phyloP scores from a whole-genome alignment of 2,113 vertebrate genomes.

The Electrona antarctica region DNA sequence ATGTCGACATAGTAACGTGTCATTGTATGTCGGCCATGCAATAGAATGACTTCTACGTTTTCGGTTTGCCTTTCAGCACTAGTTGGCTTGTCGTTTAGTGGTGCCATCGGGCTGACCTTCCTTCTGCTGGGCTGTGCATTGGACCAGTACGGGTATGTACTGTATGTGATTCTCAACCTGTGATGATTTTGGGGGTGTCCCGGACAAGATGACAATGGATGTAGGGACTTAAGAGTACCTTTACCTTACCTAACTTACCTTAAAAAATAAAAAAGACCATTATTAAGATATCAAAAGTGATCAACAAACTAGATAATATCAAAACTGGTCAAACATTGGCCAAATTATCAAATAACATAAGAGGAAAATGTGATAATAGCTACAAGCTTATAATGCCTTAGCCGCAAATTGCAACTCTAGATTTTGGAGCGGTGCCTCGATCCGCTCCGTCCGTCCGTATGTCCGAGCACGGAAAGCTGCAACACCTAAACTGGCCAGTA shows the following conservation, averaged over 20 bases:
- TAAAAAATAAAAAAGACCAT: not conserved
- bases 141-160: conserved; percentile 87
- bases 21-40: not conserved
- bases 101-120: conserved; percentile 94
- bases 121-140: conserved; percentile 93
- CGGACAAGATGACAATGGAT: not conserved
- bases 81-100: conserved; percentile 92
- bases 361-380: no score
- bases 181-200: not conserved
- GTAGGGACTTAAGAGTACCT: not conserved
- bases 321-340: no score
- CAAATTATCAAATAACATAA: no score
- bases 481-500: no score
- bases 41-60: not conserved
- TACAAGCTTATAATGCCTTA: no score
- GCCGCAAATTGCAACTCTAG: no score
- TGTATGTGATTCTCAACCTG: not conserved
- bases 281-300: not conserved
- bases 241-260: no score
- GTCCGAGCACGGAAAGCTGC: no score
- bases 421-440: no score
- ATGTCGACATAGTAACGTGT: not conserved
- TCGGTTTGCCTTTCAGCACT: conserved; percentile 81
- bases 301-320: no score
- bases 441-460: no score